Conservation (phyloP, 1,140 invertebrate genomes). For the Hesperophylax magnus region DNA sequence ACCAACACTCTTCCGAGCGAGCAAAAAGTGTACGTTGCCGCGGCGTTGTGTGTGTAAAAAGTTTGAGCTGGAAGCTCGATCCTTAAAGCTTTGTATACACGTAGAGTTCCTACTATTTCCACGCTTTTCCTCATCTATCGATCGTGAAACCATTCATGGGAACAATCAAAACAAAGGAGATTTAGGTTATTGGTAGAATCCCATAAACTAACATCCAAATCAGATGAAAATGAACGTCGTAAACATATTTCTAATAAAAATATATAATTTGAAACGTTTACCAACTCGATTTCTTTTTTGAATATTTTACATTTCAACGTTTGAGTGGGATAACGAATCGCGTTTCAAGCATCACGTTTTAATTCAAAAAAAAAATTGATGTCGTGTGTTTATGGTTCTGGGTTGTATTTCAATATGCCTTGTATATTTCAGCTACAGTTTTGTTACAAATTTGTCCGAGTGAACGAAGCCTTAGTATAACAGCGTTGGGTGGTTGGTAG, state of each 20-base stretch:
- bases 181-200: no score
- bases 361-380: neutral
- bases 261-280: no score
- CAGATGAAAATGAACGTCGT: no score
- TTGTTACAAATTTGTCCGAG: conserved; percentile 33
- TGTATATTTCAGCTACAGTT: conserved; percentile 32
- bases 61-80: conserved; percentile 36
- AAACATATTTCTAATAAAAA: no score
- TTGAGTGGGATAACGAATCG: no score
- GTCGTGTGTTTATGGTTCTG: neutral
- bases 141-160: neutral
- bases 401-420: conserved; percentile 27
- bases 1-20: conserved; percentile 48
- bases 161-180: no score
- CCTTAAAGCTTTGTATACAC: conserved; percentile 26
- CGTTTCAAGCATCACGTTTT: neutral
- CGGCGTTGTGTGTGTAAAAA: conserved; percentile 41
- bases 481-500: conserved; percentile 10
- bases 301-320: no score
- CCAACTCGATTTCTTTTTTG: no score
- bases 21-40: conserved; percentile 55
- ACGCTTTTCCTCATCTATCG: neutral
- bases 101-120: neutral
- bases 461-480: conserved; percentile 36
- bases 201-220: no score